Conservation (phyloP, 1,140 invertebrate genomes). For the Babylonia areolata region DNA sequence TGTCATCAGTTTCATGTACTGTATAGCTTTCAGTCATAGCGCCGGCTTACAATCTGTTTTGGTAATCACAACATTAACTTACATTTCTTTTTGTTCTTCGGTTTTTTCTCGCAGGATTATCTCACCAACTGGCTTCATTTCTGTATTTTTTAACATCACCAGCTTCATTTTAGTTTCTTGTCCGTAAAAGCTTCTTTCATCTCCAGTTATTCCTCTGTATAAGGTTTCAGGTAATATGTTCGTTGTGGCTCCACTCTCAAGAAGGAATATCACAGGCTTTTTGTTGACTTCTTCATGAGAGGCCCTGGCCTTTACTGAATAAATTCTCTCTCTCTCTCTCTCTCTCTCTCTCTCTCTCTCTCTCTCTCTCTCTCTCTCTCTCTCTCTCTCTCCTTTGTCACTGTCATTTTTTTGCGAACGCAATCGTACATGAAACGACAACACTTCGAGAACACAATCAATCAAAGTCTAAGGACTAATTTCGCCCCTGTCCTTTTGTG, state of each 20-base stretch:
- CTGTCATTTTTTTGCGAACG: too few relatives aligned
- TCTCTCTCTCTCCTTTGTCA: too few relatives aligned
- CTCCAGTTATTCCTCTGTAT: background rate
- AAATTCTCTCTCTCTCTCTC: too few relatives aligned
- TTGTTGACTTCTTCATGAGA: too few relatives aligned
- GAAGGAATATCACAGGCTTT: background rate
- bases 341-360: too few relatives aligned
- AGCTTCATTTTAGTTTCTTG: background rate
- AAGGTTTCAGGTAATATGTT: background rate
- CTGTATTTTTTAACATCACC: background rate
- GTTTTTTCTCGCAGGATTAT: background rate
- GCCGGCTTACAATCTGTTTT: background rate
- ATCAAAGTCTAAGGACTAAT: too few relatives aligned
- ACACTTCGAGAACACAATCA: too few relatives aligned
- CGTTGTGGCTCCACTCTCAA: background rate
- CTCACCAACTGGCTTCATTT: background rate
- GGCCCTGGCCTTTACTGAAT: too few relatives aligned
- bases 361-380: too few relatives aligned
- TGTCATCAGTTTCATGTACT: background rate
- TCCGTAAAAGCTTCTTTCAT: background rate
- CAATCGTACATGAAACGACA: too few relatives aligned
- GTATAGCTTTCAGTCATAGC: background rate
- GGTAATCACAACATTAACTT: background rate
- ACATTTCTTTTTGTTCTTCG: constrained; percentile 1
- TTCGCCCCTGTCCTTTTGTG: too few relatives aligned